Percentiles rank a stretch among this genome's conserved stretches.
These are phyloP conservation scores for Glandiceps talaboti DNA, from an alignment of 53 echinoderm and acorn worm species.

Conservation along the genomic window DNA sequence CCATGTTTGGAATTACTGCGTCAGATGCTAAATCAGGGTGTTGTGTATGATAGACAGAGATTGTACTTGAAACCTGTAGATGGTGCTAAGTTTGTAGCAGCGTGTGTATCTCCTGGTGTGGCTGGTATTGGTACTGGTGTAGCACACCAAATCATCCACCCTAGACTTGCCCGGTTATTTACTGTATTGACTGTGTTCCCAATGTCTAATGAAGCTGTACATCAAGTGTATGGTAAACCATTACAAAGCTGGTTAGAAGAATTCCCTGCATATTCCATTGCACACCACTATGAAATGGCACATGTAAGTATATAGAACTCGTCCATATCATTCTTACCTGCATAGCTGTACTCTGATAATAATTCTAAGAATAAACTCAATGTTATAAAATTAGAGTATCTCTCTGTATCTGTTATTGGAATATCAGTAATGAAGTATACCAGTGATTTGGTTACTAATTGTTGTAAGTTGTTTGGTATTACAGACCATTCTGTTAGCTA, in stretches of 20 bases:
- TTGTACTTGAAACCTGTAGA: conserved; percentile 60
- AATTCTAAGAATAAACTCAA: no score
- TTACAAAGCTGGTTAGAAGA: conserved; percentile 88
- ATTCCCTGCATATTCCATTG: conserved; percentile 85
- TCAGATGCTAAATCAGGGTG: conserved; percentile 50
- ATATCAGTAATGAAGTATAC: no score
- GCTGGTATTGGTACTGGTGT: conserved; percentile 57
- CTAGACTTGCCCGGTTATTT: conserved; percentile 50
- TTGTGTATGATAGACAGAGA: conserved; percentile 55
- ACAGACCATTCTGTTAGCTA: no score
- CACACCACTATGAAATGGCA: conserved; percentile 70
- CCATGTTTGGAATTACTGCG: conserved; percentile 75
- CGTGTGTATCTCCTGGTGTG: conserved; percentile 41
- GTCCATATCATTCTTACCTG: no score
- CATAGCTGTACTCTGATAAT: no score
- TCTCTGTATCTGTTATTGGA: no score
- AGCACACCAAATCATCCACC: conserved; percentile 39
- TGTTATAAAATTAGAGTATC: no score
- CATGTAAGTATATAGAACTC: conserved; percentile 53
- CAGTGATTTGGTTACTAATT: no score
- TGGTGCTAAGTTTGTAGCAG: conserved; percentile 47
- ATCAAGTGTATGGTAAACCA: conserved; percentile 36
- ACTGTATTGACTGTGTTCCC: conserved; percentile 50
- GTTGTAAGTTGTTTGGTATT: no score
- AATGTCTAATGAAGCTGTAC: conserved; percentile 32